Evolutionary conservation across 2,797 vertebrate species (phyloP).

Genomic region (Aulostomus chinensis): DNA sequence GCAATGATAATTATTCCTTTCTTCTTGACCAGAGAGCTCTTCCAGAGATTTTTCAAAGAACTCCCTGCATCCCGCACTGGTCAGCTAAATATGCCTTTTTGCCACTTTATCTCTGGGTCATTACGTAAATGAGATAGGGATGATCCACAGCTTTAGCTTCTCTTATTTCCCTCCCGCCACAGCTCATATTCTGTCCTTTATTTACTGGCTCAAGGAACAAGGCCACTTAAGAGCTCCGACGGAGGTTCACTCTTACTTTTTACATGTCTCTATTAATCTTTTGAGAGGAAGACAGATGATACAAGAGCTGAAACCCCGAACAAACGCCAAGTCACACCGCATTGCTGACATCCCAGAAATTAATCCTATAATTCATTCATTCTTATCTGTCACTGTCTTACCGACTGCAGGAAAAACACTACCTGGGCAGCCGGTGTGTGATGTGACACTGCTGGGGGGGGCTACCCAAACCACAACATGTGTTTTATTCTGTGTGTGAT

Average conservation of each 20-base stretch:
- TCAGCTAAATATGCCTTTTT: conserved; percentile 81
- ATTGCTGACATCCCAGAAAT: conserved; percentile 67
- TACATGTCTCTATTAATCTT: conserved; percentile 73
- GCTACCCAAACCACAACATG: conserved; percentile 60
- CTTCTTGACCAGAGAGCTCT: conserved; percentile 78
- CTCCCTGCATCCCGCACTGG: conserved; percentile 77
- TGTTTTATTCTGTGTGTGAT: conserved; percentile 59
- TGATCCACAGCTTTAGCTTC: conserved; percentile 80
- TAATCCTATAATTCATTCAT: conserved; percentile 66
- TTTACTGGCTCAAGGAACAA: conserved; percentile 64
- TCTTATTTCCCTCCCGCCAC: conserved; percentile 70
- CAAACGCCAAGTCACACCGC: conserved; percentile 63
- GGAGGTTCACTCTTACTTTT: conserved; percentile 60
- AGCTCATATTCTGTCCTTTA: conserved; percentile 63
- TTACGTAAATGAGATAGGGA: conserved; percentile 78
- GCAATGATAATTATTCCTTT: conserved; percentile 84
- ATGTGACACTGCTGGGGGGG: conserved; percentile 41
- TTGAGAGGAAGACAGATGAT: conserved; percentile 57
- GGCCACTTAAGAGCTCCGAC: conserved; percentile 70
- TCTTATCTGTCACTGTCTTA: conserved; percentile 64
- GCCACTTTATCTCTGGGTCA: conserved; percentile 85
- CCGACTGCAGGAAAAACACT: conserved; percentile 42
- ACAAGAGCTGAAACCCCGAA: conserved; percentile 47
- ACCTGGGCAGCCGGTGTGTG: conserved; percentile 60
- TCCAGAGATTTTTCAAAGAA: too few relatives aligned